Base-by-base conservation (phyloP, 2,888 invertebrate species). In the Dorcus hopei region DNA sequence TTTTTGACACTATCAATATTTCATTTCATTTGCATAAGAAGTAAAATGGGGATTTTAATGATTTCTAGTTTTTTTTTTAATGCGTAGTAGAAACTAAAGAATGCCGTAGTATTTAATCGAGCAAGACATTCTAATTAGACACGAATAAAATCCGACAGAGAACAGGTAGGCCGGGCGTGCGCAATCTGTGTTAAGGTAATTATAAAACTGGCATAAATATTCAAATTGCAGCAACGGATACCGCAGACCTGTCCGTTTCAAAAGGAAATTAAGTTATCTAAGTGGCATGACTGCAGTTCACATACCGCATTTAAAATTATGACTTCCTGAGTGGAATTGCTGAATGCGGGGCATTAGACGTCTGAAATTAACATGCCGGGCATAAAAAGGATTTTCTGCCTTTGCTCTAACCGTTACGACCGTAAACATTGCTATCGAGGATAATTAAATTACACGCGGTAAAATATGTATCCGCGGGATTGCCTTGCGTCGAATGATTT, bases 241-340 rank as follows among this genome's bases (percentile, higher is more conserved):
- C 68, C 64, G 65, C 68, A 67, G 61, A 61, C 66, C 65, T 68
- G 71, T 70, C 70, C 70, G 63, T 67, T 68, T 65, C 64, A 65
- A 68, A 33, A 68, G 70, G 67, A 70, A 71, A 72, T 71, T 70
- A 72, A 72, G 71, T 70, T 72, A 70, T 70, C 69, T 68, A 67
- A 67, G 65, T 67, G 68, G 69, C 68, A 68, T 65, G 69, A 68
- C 68, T 68, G 68, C 67, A 66, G 64, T 65, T 70, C 69, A 64
- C 69, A 67, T 69, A 67, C 69, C 68, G 66, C 70, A 70, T 59
- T 62, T 54, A 57, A 60, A 64, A 62, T 64, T 64, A 64, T 61
- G 54, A 58, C 61, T 62, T 64, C 61, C 58, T 47, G 57, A 42
- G 42, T 16, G 19, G 47, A 51, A 51, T 57, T 57, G 40, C 51